Conservation (phyloP, 2,797 vertebrate genomes). For the Geotrypetes seraphini region DNA sequence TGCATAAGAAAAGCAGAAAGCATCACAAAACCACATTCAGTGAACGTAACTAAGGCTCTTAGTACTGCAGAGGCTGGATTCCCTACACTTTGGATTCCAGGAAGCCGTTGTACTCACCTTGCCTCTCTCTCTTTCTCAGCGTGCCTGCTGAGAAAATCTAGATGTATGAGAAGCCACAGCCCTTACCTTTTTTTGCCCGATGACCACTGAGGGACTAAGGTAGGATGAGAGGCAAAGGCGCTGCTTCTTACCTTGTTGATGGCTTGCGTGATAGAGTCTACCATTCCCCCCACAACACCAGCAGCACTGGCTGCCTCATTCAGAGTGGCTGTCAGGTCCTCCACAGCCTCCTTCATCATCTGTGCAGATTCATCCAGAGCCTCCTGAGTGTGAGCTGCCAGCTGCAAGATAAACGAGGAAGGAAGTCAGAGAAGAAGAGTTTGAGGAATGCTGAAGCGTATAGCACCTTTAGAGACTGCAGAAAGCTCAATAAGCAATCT, state of each 20-base stretch:
- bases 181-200: too few relatives aligned
- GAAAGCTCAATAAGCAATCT: too few relatives aligned
- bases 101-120: too few relatives aligned
- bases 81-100: too few relatives aligned
- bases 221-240: too few relatives aligned
- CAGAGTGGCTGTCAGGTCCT: conserved; percentile 83
- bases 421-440: accelerated
- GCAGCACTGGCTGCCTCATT: conserved; percentile 86
- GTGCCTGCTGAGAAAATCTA: too few relatives aligned
- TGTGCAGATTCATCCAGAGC: conserved; percentile 90
- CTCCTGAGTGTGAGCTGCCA: conserved; percentile 90
- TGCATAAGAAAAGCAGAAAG: conserved; percentile 19
- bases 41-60: background rate
- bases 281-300: conserved; percentile 91
- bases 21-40: too few relatives aligned
- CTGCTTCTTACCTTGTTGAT: conserved; percentile 70
- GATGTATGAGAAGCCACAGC: too few relatives aligned
- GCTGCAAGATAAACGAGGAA: conserved; percentile 14
- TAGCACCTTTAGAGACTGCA: too few relatives aligned
- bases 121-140: background rate
- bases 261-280: conserved; percentile 86
- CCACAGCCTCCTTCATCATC: conserved; percentile 98
- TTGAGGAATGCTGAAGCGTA: accelerated
- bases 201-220: too few relatives aligned
- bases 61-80: background rate